phyloP scores from a whole-genome alignment of 2,888 invertebrate genomes.

The Phyllotreta striolata region DNA sequence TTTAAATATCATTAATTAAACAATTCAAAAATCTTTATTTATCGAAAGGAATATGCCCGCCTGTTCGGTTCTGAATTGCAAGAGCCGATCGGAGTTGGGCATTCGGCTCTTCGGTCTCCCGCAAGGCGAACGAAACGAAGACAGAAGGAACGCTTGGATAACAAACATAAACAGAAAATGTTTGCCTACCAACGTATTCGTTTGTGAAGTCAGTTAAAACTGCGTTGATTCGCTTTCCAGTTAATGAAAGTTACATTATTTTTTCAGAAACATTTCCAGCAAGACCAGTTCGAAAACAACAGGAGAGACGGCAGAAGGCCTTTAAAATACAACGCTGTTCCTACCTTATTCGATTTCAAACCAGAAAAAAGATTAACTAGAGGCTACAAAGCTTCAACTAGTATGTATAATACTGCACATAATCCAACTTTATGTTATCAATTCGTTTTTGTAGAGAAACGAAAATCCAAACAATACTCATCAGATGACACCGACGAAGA shows the following conservation, averaged over 20 bases:
- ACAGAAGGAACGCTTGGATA: conserved; percentile 25
- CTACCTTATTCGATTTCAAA: conserved; percentile 18
- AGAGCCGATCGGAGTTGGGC: conserved; percentile 18
- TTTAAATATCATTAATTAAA: background rate
- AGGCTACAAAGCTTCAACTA: conserved; percentile 8
- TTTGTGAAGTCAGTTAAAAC: conserved; percentile 25
- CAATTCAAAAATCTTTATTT: background rate
- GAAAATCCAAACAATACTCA: conserved; percentile 10
- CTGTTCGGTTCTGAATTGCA: conserved; percentile 23
- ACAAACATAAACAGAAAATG: conserved; percentile 20
- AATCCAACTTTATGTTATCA: background rate
- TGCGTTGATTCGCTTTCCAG: background rate
- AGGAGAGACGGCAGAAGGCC: conserved; percentile 21
- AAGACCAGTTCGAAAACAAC: conserved; percentile 32
- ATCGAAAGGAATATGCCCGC: conserved; percentile 18
- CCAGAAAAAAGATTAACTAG: background rate
- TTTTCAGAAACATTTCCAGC: conserved; percentile 31
- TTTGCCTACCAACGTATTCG: conserved; percentile 12
- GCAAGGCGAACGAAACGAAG: conserved; percentile 21
- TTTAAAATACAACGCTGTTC: conserved; percentile 28
- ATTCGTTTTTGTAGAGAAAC: conserved; percentile 16
- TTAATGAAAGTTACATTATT: background rate
- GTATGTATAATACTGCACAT: background rate
- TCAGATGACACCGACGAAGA: conserved; percentile 14
- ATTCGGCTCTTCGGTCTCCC: conserved; percentile 22